A percentile compares a stretch with the other conserved stretches of the same genome.
These are phyloP conservation scores for Ormyrus pomaceus DNA, from an alignment of 2,888 invertebrate species.

Conservation along the genomic window DNA sequence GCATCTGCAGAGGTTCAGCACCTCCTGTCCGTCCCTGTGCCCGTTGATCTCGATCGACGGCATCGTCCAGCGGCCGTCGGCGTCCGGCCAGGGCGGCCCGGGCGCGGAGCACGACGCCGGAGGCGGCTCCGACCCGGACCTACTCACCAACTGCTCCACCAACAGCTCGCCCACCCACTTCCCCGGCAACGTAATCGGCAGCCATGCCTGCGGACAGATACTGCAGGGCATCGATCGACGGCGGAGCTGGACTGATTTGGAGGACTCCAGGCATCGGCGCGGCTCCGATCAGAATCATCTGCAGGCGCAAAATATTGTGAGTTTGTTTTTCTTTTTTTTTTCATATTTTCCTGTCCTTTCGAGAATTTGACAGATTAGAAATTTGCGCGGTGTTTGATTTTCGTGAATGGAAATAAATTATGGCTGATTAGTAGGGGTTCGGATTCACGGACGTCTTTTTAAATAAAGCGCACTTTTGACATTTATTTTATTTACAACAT, in stretches of 20 bases:
- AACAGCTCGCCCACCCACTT: constrained; percentile 77
- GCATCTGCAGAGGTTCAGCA: constrained; percentile 80
- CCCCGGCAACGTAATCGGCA: constrained; percentile 33
- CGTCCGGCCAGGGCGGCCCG: constrained; percentile 2
- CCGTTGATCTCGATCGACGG: constrained; percentile 62
- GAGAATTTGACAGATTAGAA: constrained; percentile 4
- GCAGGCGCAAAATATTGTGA: constrained; percentile 73
- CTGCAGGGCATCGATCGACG: constrained; percentile 80
- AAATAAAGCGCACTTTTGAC: too few relatives aligned
- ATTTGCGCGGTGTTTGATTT: neutral
- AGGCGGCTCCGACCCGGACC: constrained; percentile 76
- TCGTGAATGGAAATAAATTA: too few relatives aligned
- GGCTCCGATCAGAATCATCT: constrained; percentile 71
- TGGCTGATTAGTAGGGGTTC: too few relatives aligned
- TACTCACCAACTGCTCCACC: constrained; percentile 75
- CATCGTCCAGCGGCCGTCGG: constrained; percentile 31
- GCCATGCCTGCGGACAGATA: constrained; percentile 76
- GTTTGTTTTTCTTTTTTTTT: constrained; percentile 53
- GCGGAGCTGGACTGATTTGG: constrained; percentile 92
- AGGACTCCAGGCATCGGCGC: constrained; percentile 77
- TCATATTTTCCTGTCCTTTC: neutral
- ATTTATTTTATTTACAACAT: neutral
- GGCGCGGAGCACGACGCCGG: constrained; percentile 26
- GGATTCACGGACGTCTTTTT: too few relatives aligned
- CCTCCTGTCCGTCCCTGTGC: constrained; percentile 84